These are phyloP conservation scores for Amphipoea lucens DNA, from an alignment of 2,888 invertebrate genomes.

Conservation along the genomic window DNA sequence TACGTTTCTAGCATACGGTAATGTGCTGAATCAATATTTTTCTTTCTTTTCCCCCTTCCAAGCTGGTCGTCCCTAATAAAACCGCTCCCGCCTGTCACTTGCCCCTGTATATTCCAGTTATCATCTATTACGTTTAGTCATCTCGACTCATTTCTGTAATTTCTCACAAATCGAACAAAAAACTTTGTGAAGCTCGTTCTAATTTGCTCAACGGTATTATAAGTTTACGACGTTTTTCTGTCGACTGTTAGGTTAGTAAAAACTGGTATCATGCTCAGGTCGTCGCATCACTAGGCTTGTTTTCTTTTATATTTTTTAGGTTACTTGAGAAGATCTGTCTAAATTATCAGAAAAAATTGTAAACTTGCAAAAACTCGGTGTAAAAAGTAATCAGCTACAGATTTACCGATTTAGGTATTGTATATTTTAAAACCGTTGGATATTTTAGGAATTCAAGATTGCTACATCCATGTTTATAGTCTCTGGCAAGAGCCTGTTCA, in stretches of 20 bases:
- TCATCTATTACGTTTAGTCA: slow-evolving; percentile 38
- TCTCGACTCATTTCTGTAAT: slow-evolving; percentile 37
- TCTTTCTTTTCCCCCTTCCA: too few species aligned
- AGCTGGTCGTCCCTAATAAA: not conserved
- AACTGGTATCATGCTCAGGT: slow-evolving; percentile 49
- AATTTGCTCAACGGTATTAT: slow-evolving; percentile 62
- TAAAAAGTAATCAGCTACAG: not conserved
- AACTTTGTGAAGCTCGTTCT: slow-evolving; percentile 42
- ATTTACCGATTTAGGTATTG: not conserved
- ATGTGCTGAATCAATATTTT: not conserved
- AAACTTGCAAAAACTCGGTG: not conserved
- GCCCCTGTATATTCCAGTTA: slow-evolving; percentile 7
- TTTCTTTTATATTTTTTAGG: slow-evolving; percentile 21
- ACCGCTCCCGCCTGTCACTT: slow-evolving; percentile 7
- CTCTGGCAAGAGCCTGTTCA: not conserved
- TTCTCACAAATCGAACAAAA: slow-evolving; percentile 47
- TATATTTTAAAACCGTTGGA: not conserved
- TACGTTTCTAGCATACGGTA: not conserved
- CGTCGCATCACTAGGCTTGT: slow-evolving; percentile 16
- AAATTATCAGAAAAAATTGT: not conserved
- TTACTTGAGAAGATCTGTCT: not conserved
- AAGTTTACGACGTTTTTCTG: slow-evolving; percentile 37
- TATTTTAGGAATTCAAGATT: not conserved
- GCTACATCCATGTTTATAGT: not conserved
- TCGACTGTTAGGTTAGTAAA: slow-evolving; percentile 18